Percentiles rank a stretch among this genome's conserved stretches.
Conservation (phyloP, 2,797 vertebrate genomes). For the Pipistrellus kuhlii region DNA sequence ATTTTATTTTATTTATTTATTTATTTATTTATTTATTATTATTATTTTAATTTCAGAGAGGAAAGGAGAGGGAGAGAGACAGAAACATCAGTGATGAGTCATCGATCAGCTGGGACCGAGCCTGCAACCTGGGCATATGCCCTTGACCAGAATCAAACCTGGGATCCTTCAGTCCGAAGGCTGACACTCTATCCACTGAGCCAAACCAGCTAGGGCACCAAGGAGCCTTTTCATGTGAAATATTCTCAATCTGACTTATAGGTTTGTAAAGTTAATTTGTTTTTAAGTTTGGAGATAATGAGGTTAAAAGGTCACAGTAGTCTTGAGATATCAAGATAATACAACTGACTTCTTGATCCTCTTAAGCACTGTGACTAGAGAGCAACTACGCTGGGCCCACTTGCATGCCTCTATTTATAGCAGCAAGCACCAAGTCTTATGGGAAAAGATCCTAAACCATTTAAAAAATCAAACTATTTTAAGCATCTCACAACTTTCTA, state of each 20-base stretch:
- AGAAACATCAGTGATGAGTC: too few species aligned
- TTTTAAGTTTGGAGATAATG: not conserved
- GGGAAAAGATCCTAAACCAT: constrained; percentile 58
- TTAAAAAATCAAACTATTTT: constrained; percentile 69
- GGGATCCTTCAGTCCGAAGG: too few species aligned
- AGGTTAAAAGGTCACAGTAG: constrained; percentile 12
- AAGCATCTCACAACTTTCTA: constrained; percentile 67
- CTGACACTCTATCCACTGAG: too few species aligned
- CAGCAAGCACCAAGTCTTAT: constrained; percentile 42
- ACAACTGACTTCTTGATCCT: constrained; percentile 27
- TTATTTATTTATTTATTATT: too few species aligned
- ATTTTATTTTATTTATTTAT: too few species aligned
- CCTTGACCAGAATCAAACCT: too few species aligned
- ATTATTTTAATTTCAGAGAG: too few species aligned
- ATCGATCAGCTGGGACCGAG: too few species aligned
- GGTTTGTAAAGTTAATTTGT: not conserved
- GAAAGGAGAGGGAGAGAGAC: too few species aligned
- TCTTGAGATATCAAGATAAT: constrained; percentile 31
- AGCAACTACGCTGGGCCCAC: not conserved
- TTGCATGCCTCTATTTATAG: constrained; percentile 47
- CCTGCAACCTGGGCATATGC: too few species aligned
- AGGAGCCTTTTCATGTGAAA: not conserved
- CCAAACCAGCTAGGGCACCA: not conserved
- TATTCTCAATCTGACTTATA: not conserved
- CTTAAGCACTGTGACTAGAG: not conserved